phyloP scores from a whole-genome alignment of 2,113 vertebrate species.

The Prinia subflava region DNA sequence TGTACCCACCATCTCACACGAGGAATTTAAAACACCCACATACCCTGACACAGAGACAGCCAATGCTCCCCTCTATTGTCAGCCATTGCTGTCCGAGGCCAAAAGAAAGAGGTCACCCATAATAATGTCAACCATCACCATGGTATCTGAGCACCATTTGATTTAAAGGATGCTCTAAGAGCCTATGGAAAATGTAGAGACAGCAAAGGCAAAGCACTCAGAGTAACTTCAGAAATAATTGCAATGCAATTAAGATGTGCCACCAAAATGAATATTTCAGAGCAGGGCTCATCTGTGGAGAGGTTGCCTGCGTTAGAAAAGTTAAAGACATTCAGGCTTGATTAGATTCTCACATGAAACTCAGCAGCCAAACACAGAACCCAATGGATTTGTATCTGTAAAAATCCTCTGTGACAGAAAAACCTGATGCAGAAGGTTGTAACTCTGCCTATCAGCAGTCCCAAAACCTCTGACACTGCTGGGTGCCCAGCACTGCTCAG shows the following conservation, averaged over 20 bases:
- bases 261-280: constrained; percentile 57
- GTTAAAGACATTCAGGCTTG: neutral
- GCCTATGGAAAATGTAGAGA: constrained; percentile 37
- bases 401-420: neutral
- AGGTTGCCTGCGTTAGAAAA: neutral
- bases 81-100: constrained; percentile 29
- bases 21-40: neutral
- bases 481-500: neutral
- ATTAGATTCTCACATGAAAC: neutral
- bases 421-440: neutral
- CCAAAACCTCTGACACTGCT: neutral
- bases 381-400: neutral
- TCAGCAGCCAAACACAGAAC: neutral
- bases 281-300: neutral
- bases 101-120: constrained; percentile 58
- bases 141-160: constrained; percentile 58
- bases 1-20: neutral
- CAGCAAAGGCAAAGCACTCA: constrained; percentile 46
- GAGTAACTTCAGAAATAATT: constrained; percentile 58
- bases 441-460: neutral
- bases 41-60: neutral
- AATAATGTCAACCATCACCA: constrained; percentile 67
- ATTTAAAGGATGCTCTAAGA: constrained; percentile 59
- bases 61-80: neutral
- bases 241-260: constrained; percentile 56